Percentiles rank a stretch among this genome's conserved stretches.
Conservation (phyloP, 2,113 vertebrate genomes). For the Oostethus manadensis region DNA sequence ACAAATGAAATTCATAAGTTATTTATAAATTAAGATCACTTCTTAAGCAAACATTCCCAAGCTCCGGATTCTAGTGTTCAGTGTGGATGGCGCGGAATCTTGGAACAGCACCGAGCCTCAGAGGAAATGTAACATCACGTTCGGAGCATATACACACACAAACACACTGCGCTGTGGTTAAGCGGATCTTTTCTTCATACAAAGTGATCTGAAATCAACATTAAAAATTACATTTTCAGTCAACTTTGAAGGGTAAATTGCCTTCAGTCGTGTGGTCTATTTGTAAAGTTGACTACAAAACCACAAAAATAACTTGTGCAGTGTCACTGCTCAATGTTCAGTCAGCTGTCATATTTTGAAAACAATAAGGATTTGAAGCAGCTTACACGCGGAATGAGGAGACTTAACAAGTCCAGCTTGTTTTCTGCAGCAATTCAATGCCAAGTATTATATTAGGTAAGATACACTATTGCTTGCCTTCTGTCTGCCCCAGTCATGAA, state of each 20-base stretch:
- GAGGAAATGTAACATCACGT: conserved; percentile 50
- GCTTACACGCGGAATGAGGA: conserved; percentile 10
- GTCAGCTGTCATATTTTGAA: too few relatives aligned
- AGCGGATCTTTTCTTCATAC: neutral
- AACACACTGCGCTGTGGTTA: conserved; percentile 3
- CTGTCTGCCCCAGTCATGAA: conserved; percentile 5
- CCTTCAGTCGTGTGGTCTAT: neutral
- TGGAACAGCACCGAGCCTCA: conserved; percentile 41
- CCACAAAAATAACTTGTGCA: too few relatives aligned
- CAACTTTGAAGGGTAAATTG: neutral
- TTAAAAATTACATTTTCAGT: conserved; percentile 12
- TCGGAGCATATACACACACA: conserved; percentile 8
- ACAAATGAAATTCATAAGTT: conserved; percentile 13
- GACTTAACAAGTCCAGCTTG: conserved; percentile 59
- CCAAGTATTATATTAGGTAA: neutral
- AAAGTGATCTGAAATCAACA: neutral
- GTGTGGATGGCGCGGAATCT: conserved; percentile 30
- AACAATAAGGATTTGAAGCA: conserved; percentile 33
- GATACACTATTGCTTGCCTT: conserved; percentile 6
- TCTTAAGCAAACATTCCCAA: conserved; percentile 72
- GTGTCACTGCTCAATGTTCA: too few relatives aligned
- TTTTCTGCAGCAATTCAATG: conserved; percentile 28
- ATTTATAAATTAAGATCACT: conserved; percentile 58
- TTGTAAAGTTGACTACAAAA: neutral
- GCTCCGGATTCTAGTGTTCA: conserved; percentile 42